Evolutionary conservation across 2,888 invertebrate genomes (phyloP), one percentile per base, ranked within the genome.

Genomic region (Patella depressa): DNA sequence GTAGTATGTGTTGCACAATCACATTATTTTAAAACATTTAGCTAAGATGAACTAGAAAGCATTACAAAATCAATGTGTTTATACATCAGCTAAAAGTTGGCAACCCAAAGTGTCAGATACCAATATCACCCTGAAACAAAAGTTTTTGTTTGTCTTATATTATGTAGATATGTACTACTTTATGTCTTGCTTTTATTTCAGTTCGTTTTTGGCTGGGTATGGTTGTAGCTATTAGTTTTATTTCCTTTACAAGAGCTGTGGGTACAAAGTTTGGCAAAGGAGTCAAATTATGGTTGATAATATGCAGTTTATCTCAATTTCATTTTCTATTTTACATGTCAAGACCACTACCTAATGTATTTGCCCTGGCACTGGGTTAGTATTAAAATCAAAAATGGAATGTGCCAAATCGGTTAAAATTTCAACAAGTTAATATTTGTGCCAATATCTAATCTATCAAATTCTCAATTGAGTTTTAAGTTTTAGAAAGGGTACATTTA

Each of bases 241-340:
- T 94, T 81, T 93, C 94, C 71, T 94, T 98, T 83, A 94, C 95
- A 77, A 94, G 94, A 88, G 94, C 96, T 9, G 93, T 99, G 55
- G 93, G 94, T 85, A 94, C 94, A 83, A 93, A 95, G 79, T 97
- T 96, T 92, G 98, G 98, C 17, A 91, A 92, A 78, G 94, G 94
- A 83, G 95, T 96, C 89, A 93, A 95, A 11, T 94, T 80, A 17
- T 91, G 90, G 87, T 79, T 89, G 53, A 76, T 88, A 15, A 74
- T 92, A 3, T 85, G 99, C 78, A 97, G 96, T 2, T 94, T 95
- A 29, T 95, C 97, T 1, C 99, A 99, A 92, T 99, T 98, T 92
- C 99, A 99, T 92, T 97, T 99, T 90, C 95, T 98, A 94, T 99
- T 97, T 92, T 99, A 99, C 91, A 94, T 97, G 92, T 96, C 97